phyloP scores from a whole-genome alignment of 2,888 invertebrate genomes.

The Cosmia pyralina region DNA sequence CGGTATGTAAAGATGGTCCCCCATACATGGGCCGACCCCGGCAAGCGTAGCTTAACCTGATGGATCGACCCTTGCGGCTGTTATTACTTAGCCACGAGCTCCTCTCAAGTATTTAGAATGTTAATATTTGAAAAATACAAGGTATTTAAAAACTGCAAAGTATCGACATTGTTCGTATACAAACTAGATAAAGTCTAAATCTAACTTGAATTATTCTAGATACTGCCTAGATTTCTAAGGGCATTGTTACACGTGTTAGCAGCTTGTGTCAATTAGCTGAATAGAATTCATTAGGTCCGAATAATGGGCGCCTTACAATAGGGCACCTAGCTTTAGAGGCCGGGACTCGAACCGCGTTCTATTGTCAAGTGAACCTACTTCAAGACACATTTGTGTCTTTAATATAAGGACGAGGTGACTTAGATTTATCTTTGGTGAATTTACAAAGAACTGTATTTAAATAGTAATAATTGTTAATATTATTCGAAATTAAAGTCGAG shows the following conservation, averaged over 20 bases:
- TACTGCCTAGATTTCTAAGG: slow-evolving; percentile 10
- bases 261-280: slow-evolving; percentile 38
- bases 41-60: no score
- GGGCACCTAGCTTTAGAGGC: background rate
- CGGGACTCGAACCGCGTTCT: slow-evolving; percentile 14
- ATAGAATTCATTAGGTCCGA: slow-evolving; percentile 41
- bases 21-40: no score
- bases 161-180: background rate
- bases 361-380: slow-evolving; percentile 29
- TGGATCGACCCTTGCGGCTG: no score
- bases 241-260: slow-evolving; percentile 27
- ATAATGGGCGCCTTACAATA: slow-evolving; percentile 42
- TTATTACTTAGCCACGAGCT: no score
- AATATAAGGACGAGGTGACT: slow-evolving; percentile 22
- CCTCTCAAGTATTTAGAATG: no score
- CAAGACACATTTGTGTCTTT: slow-evolving; percentile 29
- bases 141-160: background rate
- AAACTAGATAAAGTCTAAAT: background rate
- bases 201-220: background rate
- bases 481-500: background rate
- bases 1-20: no score
- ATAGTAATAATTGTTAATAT: background rate
- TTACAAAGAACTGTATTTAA: background rate
- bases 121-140: background rate
- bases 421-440: background rate